Conservation (phyloP, 1,140 invertebrate genomes). For the Drosophila ironensis region DNA sequence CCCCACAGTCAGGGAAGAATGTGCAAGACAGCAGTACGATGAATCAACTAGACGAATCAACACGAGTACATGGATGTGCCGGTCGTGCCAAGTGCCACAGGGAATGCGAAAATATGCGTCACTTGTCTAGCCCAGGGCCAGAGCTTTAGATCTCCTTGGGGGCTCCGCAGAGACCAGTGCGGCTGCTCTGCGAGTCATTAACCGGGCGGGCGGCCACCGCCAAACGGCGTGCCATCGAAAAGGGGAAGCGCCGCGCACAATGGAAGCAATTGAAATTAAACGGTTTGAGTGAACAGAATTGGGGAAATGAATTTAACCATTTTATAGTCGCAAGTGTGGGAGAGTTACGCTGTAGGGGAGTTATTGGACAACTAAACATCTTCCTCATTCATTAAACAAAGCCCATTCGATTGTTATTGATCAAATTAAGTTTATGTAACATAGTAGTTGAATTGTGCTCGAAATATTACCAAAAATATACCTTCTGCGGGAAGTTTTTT, state of each 20-base stretch:
- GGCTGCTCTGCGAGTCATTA: constrained; percentile 64
- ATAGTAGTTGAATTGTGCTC: no score
- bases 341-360: no score
- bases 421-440: no score
- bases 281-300: background rate
- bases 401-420: no score
- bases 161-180: no score
- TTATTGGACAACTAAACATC: no score
- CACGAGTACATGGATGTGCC: constrained; percentile 4
- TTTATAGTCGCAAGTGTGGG: background rate
- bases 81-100: constrained; percentile 48
- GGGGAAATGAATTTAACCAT: background rate
- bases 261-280: constrained; percentile 18
- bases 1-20: background rate
- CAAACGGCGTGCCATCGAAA: constrained; percentile 8
- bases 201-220: constrained; percentile 49
- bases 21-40: background rate
- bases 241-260: constrained; percentile 20
- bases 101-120: constrained; percentile 66
- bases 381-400: no score
- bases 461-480: no score
- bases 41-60: constrained; percentile 31
- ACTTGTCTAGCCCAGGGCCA: constrained; percentile 62
- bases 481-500: no score
- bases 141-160: no score